Evolutionary conservation across 2,888 invertebrate species (phyloP).

Genomic region (Malacosoma neustria): DNA sequence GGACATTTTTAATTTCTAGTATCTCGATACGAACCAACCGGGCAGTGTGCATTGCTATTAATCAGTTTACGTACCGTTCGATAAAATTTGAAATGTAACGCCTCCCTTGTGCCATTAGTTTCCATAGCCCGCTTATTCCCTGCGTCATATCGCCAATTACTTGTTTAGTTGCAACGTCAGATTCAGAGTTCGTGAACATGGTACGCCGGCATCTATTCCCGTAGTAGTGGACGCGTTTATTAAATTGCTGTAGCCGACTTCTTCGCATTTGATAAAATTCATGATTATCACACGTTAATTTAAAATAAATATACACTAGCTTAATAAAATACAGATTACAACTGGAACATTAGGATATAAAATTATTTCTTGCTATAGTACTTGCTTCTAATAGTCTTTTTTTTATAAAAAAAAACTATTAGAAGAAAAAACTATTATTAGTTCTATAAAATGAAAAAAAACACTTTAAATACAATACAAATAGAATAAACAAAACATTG

Average conservation of each 20-base stretch:
- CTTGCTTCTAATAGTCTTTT: too few species aligned
- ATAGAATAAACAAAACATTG: too few species aligned
- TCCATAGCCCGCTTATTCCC: slow-evolving; percentile 51
- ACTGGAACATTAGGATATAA: too few species aligned
- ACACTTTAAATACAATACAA: too few species aligned
- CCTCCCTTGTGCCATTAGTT: slow-evolving; percentile 70
- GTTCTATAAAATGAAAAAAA: too few species aligned
- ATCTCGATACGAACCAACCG: slow-evolving; percentile 31
- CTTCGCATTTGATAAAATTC: too few species aligned
- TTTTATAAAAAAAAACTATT: too few species aligned
- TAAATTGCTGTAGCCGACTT: background rate
- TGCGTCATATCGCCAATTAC: slow-evolving; percentile 33
- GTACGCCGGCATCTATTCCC: slow-evolving; percentile 22
- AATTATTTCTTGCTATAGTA: too few species aligned
- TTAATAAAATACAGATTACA: too few species aligned
- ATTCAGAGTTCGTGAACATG: slow-evolving; percentile 28
- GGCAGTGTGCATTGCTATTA: slow-evolving; percentile 51
- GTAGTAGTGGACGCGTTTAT: slow-evolving; percentile 31
- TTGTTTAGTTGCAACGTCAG: slow-evolving; percentile 41
- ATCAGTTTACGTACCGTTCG: slow-evolving; percentile 21
- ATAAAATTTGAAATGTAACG: slow-evolving; percentile 34
- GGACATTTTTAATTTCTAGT: slow-evolving; percentile 35
- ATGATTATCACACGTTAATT: too few species aligned
- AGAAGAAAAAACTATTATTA: too few species aligned
- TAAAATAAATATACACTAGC: too few species aligned